Evolutionary conservation across 1,140 invertebrate species (phyloP), one percentile per base, ranked within the genome.

Genomic region (Dendrolimus punctatus): DNA sequence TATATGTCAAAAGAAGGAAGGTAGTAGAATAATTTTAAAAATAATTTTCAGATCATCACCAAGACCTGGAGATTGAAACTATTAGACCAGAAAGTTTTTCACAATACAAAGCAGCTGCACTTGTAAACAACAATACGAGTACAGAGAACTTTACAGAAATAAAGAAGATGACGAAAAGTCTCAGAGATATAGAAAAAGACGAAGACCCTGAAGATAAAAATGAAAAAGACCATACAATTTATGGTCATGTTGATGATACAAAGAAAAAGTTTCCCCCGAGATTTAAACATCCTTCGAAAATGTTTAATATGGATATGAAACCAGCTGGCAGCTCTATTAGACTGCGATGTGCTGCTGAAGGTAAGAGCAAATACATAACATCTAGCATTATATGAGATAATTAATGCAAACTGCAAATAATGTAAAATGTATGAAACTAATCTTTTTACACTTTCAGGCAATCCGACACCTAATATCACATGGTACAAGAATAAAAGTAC

Each of bases 401-500:
- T n/a, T 8, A 6, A 45, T 45, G 6, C n/a, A 45, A 10, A 2
- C 43, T 45, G 43, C 5, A 6, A 45, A 9, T 7, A 45, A 45
- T 9, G 43, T 45, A 45, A n/a, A 8, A 9, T 45, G 1, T 23
- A 2, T 23, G 23, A 23, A 8, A 45, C n/a, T 6, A 45, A n/a
- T 45, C 2, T 45, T 40, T 9, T 40, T 43, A 37, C n/a, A 53
- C 67, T 78, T 68, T 41, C 71, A 88, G 92, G 94, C n/a, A 92
- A 93, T 69, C 93, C 94, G 0, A 89, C 87, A 23, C 93, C 94
- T 2, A 94, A 92, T 55, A 92, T 95, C 55, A 93, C 92, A 1
- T 96, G 95, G 95, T 88, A 89, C 8, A 95, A 94, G 73, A 91
- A 96, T 76, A 91, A 90, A 8, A 87, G 88, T 36, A 88, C 87